Base-by-base conservation (phyloP, 2,113 vertebrate species). In the Tonatia bakeri region DNA sequence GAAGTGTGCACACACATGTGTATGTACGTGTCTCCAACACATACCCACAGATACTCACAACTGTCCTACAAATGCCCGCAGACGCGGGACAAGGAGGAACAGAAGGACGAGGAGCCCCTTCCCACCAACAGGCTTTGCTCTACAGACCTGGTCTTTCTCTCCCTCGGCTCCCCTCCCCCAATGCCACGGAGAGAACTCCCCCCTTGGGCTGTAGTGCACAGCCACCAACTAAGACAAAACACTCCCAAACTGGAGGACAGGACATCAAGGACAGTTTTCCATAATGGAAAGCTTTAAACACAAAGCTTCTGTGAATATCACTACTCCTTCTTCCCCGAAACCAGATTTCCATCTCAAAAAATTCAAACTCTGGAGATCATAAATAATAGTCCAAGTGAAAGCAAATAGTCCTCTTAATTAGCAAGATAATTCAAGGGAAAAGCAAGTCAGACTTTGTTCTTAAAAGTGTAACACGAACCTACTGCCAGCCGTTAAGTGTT, bases 371-470 rank as follows among this genome's bases (percentile, higher is more conserved):
- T 3, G 17, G 11, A 75, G 28, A 94, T 50, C 24, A 47, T 94
- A 94, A 77, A 69, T 40, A 64, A 85, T 14, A 85, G 40, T 26
- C 26, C 45, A 83, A 54, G 24, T 22, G 17, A 90, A 40, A 92
- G 31, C 43, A 95, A 86, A 64, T 80, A 84, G 10, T 72, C 69
- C 59, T 91, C 75, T 79, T 84, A 65, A 80, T 65, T 84, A 69
- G 45, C 64, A 64, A 83, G 20, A 70, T 16, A 65, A 31, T 45
- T 45, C 76, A 92, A 47, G 20, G 77, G 20, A 75, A 88, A 72
- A 75, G 15, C n/a, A 95, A 67, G 94, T 87, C 31, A 83, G 40
- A 85, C 77, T 61, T 87, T 77, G 50, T 64, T 93, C 52, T 84
- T 69, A 79, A 91, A 92, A 90, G 75, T 33, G 31, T 24, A 52